Percentiles rank a stretch among this genome's conserved stretches.
Conservation (phyloP, 2,888 invertebrate species). For the Leptinotarsa tumamoca region DNA sequence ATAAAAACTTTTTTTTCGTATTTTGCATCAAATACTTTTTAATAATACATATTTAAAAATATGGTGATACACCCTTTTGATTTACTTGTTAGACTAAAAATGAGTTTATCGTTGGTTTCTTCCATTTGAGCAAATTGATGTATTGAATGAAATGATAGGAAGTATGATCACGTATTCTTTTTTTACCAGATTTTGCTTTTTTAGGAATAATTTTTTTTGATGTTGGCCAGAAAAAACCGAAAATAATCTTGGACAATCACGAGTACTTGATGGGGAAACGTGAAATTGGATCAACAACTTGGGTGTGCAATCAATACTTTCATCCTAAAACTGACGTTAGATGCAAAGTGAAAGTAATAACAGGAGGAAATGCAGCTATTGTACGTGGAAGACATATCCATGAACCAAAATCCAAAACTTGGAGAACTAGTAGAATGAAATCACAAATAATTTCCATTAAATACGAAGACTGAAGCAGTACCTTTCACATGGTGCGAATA, state of each 20-base stretch:
- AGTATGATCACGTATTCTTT: not conserved
- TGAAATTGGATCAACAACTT: constrained; percentile 47
- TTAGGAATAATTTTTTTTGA: constrained; percentile 53
- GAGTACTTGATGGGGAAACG: constrained; percentile 47
- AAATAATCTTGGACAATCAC: constrained; percentile 50
- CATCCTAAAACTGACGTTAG: constrained; percentile 44
- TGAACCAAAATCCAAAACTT: constrained; percentile 37
- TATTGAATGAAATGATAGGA: not conserved
- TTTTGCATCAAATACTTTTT: too few species aligned
- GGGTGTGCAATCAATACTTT: constrained; percentile 53
- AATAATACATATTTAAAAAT: too few species aligned
- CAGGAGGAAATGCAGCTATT: constrained; percentile 44
- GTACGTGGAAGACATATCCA: constrained; percentile 49
- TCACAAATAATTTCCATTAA: constrained; percentile 40
- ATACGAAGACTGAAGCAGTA: constrained; percentile 14
- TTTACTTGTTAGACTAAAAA: too few species aligned
- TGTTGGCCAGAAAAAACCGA: constrained; percentile 53
- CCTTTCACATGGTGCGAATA: too few species aligned
- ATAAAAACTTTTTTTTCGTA: too few species aligned
- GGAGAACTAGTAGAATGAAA: constrained; percentile 40
- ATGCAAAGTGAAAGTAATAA: constrained; percentile 50
- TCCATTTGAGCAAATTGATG: too few species aligned
- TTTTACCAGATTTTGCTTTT: constrained; percentile 34
- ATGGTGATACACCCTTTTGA: too few species aligned
- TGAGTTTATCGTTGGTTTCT: too few species aligned